These are phyloP conservation scores for Poecilobothrus nobilitatus DNA, from an alignment of 2,888 invertebrate genomes.

Conservation along the genomic window DNA sequence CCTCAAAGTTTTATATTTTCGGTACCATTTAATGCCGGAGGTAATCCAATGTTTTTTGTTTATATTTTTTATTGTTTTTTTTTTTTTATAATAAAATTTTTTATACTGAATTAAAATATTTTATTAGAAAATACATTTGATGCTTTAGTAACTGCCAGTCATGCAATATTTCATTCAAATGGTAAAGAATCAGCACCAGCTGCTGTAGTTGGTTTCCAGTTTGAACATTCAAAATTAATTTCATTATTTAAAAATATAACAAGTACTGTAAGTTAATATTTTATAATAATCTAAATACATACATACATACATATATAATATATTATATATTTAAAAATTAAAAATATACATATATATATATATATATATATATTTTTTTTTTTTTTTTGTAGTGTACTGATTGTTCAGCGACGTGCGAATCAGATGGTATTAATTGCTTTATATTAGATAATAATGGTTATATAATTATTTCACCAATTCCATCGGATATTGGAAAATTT, in stretches of 20 bases:
- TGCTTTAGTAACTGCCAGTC: slow-evolving; percentile 74
- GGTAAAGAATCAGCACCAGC: slow-evolving; percentile 53
- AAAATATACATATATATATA: not conserved
- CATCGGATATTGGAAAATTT: slow-evolving; percentile 69
- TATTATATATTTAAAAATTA: not conserved
- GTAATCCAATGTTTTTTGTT: slow-evolving; percentile 33
- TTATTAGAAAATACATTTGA: slow-evolving; percentile 42
- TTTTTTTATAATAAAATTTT: not conserved
- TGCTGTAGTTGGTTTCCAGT: slow-evolving; percentile 69
- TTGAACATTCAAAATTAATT: slow-evolving; percentile 66
- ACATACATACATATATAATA: not conserved
- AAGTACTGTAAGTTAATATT: slow-evolving; percentile 50
- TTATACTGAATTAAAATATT: slow-evolving; percentile 9
- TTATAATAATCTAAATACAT: not conserved
- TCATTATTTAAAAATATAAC: slow-evolving; percentile 74
- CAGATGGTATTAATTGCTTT: slow-evolving; percentile 67
- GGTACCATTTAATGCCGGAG: slow-evolving; percentile 57
- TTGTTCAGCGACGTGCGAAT: slow-evolving; percentile 53
- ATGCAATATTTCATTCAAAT: slow-evolving; percentile 65
- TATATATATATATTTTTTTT: slow-evolving; percentile 24
- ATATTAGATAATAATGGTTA: slow-evolving; percentile 86
- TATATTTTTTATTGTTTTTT: too few relatives aligned
- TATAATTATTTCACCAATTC: slow-evolving; percentile 67
- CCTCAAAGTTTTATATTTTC: slow-evolving; percentile 75
- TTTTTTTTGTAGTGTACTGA: slow-evolving; percentile 24